Conservation (phyloP, 2,888 invertebrate genomes). For the Pyrrhia umbra region DNA sequence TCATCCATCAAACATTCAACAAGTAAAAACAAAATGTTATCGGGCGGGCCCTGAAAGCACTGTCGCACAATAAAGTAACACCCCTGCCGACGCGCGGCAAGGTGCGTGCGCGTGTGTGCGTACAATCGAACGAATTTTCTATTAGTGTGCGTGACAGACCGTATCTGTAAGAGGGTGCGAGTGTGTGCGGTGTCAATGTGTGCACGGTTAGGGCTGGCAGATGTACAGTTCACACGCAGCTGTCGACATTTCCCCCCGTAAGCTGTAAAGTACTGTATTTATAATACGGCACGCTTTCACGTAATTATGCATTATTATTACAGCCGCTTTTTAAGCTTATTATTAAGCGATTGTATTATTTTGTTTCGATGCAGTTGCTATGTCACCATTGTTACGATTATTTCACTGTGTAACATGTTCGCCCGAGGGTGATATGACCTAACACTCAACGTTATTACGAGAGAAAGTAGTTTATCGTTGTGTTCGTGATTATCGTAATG, state of each 20-base stretch:
- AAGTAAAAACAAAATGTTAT: constrained; percentile 90
- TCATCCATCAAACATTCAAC: constrained; percentile 89
- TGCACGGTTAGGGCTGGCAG: constrained; percentile 81
- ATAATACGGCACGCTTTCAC: constrained; percentile 89
- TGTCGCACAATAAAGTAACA: constrained; percentile 79
- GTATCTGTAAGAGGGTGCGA: constrained; percentile 52
- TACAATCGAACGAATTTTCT: constrained; percentile 38
- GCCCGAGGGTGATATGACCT: constrained; percentile 37
- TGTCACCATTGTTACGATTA: constrained; percentile 60
- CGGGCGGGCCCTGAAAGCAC: constrained; percentile 77
- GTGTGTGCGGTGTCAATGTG: constrained; percentile 67
- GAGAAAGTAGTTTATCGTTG: constrained; percentile 26
- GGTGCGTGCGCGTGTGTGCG: constrained; percentile 67
- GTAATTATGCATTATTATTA: constrained; percentile 88
- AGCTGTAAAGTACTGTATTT: constrained; percentile 75
- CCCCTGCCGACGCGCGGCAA: constrained; percentile 72
- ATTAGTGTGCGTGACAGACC: constrained; percentile 61
- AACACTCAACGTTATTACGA: constrained; percentile 24
- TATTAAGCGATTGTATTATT: constrained; percentile 77
- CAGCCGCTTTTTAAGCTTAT: constrained; percentile 77
- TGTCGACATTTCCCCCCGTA: constrained; percentile 79
- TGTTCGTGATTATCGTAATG: constrained; percentile 6
- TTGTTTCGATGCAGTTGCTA: constrained; percentile 82
- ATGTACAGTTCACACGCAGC: constrained; percentile 84
- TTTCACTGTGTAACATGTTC: constrained; percentile 33